Evolutionary conservation across 2,888 invertebrate genomes (phyloP), one percentile per base, ranked within the genome.

Genomic region (Muscina levida): DNA sequence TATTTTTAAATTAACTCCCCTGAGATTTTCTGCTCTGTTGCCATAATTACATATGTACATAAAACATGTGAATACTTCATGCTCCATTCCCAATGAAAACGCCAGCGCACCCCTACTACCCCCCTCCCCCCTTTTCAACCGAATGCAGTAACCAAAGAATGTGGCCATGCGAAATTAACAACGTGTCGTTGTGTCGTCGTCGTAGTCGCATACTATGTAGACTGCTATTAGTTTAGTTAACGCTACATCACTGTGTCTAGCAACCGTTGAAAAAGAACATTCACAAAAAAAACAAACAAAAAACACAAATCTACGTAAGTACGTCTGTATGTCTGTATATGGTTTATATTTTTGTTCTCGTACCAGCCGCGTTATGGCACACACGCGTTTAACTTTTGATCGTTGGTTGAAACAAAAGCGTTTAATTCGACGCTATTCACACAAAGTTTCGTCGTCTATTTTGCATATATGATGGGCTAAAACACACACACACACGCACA

Each of bases 301-400:
- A n/a, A n/a, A n/a, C n/a, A n/a, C n/a, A n/a, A n/a, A n/a, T n/a
- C n/a, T n/a, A n/a, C n/a, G n/a, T n/a, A n/a, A n/a, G n/a, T n/a
- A n/a, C n/a, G n/a, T n/a, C n/a, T n/a, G n/a, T n/a, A n/a, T n/a
- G n/a, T n/a, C n/a, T n/a, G n/a, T n/a, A n/a, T 6, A 57, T 22
- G 57, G 59, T 59, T 39, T 59, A 59, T 37, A 37, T 59, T 15
- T n/a, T n/a, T n/a, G n/a, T n/a, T n/a, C n/a, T 37, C 39, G 59
- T 59, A 59, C 59, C 59, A 59, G 59, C 19, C 59, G 39, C 59
- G 4, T 71, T 70, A 22, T 77, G 80, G 73, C 66, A 80, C 80
- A 73, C 57, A 59, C 59, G 59, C 59, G 59, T 59, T 59, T 39
- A 59, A 59, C 59, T 59, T 39, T 59, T 59, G 59, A 59, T 59